These are phyloP conservation scores for Hanleya hanleyi DNA, from an alignment of 2,888 invertebrate species.

Conservation along the genomic window DNA sequence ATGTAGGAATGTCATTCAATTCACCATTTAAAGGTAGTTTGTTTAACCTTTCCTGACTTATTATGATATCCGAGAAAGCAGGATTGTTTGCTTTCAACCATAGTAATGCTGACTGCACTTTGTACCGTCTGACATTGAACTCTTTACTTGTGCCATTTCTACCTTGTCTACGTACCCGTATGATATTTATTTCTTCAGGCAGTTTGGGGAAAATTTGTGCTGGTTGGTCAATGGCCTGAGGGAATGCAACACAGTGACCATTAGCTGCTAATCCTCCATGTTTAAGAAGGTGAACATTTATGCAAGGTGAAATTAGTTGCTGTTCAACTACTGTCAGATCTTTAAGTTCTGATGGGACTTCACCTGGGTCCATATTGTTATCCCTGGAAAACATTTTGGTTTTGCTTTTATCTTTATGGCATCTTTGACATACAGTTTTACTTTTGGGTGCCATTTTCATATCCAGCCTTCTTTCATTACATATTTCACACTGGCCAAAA, in stretches of 20 bases:
- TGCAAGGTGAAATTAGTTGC: conserved; percentile 15
- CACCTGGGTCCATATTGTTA: conserved; percentile 32
- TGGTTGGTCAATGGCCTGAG: conserved; percentile 12
- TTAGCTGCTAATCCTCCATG: conserved; percentile 20
- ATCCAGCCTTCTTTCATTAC: no score
- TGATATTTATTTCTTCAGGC: conserved; percentile 18
- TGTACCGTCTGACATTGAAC: conserved; percentile 22
- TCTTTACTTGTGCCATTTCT: conserved; percentile 29
- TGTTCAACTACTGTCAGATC: conserved; percentile 14
- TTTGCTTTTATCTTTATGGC: conserved; percentile 17
- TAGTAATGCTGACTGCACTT: conserved; percentile 16
- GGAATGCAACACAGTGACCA: conserved; percentile 25
- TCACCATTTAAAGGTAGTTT: conserved; percentile 21
- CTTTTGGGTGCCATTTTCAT: no score
- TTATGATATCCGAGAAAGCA: conserved; percentile 19
- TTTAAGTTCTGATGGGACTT: conserved; percentile 5
- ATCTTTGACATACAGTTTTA: conserved; percentile 17
- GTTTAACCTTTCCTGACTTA: conserved; percentile 15
- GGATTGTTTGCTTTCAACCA: conserved; percentile 32
- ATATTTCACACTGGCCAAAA: conserved; percentile 20
- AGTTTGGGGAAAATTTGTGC: conserved; percentile 13
- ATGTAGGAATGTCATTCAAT: conserved; percentile 3
- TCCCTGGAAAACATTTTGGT: conserved; percentile 34
- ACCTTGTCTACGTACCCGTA: conserved; percentile 16
- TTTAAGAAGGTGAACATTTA: conserved; percentile 19